phyloP scores from a whole-genome alignment of 2,888 invertebrate genomes.

The Anoplius nigerrimus region DNA sequence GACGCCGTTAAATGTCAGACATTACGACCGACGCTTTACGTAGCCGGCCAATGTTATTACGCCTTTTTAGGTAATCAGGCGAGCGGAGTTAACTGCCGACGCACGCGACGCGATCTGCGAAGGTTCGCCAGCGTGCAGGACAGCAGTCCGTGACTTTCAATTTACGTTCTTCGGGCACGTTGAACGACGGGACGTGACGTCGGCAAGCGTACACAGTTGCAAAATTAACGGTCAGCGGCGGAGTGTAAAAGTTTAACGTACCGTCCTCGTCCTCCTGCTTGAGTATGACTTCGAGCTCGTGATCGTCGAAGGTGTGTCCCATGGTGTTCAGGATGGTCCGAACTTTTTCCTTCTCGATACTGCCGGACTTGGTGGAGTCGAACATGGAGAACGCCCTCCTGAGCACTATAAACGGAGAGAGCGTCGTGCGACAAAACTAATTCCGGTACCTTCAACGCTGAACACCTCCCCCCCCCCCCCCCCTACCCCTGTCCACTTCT shows the following conservation, averaged over 20 bases:
- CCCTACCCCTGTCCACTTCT: too few species aligned
- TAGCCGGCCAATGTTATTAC: too few species aligned
- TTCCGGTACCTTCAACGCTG: too few species aligned
- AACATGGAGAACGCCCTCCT: slow-evolving; percentile 90
- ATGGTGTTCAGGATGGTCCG: slow-evolving; percentile 87
- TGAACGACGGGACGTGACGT: too few species aligned
- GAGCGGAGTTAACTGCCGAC: too few species aligned
- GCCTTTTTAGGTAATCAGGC: too few species aligned
- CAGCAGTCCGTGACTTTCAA: background rate
- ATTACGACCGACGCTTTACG: too few species aligned
- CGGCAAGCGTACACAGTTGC: too few species aligned
- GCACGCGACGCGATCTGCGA: background rate
- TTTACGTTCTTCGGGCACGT: too few species aligned
- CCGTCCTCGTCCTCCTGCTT: slow-evolving; percentile 87
- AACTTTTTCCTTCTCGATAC: slow-evolving; percentile 88
- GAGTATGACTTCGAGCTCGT: slow-evolving; percentile 85
- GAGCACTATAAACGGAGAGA: slow-evolving; percentile 78
- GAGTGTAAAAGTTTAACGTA: slow-evolving; percentile 64
- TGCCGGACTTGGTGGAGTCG: slow-evolving; percentile 86
- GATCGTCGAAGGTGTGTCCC: slow-evolving; percentile 87
- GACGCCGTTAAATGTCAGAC: too few species aligned
- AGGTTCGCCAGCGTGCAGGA: background rate
- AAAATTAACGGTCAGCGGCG: too few species aligned
- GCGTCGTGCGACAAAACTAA: background rate
- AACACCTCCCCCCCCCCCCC: too few species aligned